phyloP scores from a whole-genome alignment of 1,140 invertebrate species.

The Myzus persicae region DNA sequence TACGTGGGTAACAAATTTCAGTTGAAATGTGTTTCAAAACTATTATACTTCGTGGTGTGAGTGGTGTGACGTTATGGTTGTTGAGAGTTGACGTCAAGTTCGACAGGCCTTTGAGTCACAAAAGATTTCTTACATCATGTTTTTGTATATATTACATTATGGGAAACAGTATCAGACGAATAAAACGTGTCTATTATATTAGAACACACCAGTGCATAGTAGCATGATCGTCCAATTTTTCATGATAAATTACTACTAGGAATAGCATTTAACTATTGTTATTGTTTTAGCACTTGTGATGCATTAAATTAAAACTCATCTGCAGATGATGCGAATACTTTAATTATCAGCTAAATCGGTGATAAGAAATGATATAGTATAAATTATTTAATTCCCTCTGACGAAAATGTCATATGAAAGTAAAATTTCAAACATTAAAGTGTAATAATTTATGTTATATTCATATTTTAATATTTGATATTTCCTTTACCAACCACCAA shows the following conservation, averaged over 20 bases:
- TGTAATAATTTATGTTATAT: not conserved
- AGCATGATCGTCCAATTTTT: not conserved
- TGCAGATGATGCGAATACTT: too few species aligned
- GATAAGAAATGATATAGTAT: not conserved
- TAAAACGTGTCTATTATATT: not conserved
- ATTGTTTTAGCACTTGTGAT: not conserved
- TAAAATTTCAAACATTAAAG: not conserved
- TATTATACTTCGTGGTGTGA: not conserved
- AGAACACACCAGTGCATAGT: not conserved
- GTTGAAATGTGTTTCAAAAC: slow-evolving; percentile 1
- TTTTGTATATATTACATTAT: not conserved
- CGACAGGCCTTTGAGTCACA: not conserved
- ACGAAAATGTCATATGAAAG: not conserved
- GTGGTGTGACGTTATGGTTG: not conserved
- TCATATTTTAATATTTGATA: not conserved
- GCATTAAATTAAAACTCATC: too few species aligned
- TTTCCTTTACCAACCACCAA: not conserved
- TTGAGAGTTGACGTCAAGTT: not conserved
- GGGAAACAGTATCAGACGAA: not conserved
- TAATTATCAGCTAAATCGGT: not conserved
- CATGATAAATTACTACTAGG: not conserved
- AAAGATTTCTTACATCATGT: not conserved
- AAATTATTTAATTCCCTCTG: not conserved
- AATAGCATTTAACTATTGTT: not conserved
- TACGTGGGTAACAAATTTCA: not conserved